Percentiles rank a stretch among this genome's conserved stretches.
phyloP scores from a whole-genome alignment of 1,140 invertebrate species.

The Hycleus phaleratus region DNA sequence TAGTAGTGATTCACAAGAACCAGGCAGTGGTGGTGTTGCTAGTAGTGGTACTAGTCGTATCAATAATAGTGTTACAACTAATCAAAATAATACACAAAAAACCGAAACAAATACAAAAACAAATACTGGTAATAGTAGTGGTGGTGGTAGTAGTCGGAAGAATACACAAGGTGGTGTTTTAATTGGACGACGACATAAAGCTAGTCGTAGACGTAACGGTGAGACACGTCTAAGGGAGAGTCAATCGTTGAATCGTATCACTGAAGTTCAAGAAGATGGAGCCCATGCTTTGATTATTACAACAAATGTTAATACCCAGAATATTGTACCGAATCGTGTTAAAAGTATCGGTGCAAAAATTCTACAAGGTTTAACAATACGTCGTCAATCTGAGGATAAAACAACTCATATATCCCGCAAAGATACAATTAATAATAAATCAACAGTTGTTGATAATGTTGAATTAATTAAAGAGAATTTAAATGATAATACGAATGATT shows the following conservation, averaged over 20 bases:
- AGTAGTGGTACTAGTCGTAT: constrained; percentile 31
- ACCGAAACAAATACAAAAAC: constrained; percentile 6
- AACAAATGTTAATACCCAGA: constrained; percentile 26
- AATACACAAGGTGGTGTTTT: constrained; percentile 31
- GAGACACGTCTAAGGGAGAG: constrained; percentile 68
- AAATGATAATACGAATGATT: not conserved
- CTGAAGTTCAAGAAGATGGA: constrained; percentile 61
- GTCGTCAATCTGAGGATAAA: constrained; percentile 9
- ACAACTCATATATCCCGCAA: constrained; percentile 21
- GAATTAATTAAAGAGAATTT: constrained; percentile 36
- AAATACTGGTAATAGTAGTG: constrained; percentile 38
- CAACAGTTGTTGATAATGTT: constrained; percentile 24
- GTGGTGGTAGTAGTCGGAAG: constrained; percentile 35
- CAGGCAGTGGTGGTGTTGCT: constrained; percentile 38
- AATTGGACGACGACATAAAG: constrained; percentile 45
- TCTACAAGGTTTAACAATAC: constrained; percentile 23
- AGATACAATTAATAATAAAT: constrained; percentile 3
- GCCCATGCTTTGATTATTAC: constrained; percentile 30
- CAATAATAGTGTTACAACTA: not conserved
- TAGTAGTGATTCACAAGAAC: constrained; percentile 66
- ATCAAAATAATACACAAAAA: constrained; percentile 18
- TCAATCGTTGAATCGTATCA: constrained; percentile 73
- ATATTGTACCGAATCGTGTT: constrained; percentile 36
- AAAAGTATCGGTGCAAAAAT: constrained; percentile 39
- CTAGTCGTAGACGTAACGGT: constrained; percentile 49